Evolutionary conservation across 2,113 vertebrate genomes (phyloP), one percentile per base, ranked within the genome.

Genomic region (Phodopus roborovskii): DNA sequence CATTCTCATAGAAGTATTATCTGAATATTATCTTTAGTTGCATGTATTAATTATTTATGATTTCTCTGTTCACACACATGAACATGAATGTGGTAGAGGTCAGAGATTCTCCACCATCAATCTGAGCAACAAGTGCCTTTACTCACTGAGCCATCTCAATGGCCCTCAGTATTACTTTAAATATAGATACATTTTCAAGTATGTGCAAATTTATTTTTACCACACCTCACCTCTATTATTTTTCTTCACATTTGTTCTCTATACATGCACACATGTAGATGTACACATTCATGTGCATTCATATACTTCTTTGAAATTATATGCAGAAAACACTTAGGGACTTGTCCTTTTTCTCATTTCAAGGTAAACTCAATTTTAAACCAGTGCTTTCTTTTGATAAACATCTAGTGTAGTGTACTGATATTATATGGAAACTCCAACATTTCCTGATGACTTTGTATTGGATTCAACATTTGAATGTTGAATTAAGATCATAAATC

Each of bases 381-480:
- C 10, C 48, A 56, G 39, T 64, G 89, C 7, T 11, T 28, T 81
- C 50, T 68, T 93, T 68, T 79, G 48, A 50, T 79, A 45, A 78
- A 39, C 19, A 5, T 87, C 62, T 94, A 53, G 20, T 15, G 20
- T n/a, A 74, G 33, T 15, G 68, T 71, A 0, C 7, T 68, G 24
- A 88, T 68, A 36, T 66, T 79, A 74, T 3, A 58, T 48, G 28
- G 10, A 70, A 95, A 84, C 13, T 30, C 13, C 2, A 19, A 42
- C 62, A 75, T 94, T 95, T 85, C 17, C 56, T 88, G 56, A 50
- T 90, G 42, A 88, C 33, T n/a, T 83, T 16, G 91, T 10, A 3
- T 86, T 94, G 83, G 20, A 58, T 71, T 95, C 84, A 77, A 45
- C 13, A 84, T 42, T 36, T 84, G 86, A 88, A 62, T 75, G n/a